These are phyloP conservation scores for Lottia scabra DNA, from an alignment of 2,888 invertebrate species.

Conservation along the genomic window DNA sequence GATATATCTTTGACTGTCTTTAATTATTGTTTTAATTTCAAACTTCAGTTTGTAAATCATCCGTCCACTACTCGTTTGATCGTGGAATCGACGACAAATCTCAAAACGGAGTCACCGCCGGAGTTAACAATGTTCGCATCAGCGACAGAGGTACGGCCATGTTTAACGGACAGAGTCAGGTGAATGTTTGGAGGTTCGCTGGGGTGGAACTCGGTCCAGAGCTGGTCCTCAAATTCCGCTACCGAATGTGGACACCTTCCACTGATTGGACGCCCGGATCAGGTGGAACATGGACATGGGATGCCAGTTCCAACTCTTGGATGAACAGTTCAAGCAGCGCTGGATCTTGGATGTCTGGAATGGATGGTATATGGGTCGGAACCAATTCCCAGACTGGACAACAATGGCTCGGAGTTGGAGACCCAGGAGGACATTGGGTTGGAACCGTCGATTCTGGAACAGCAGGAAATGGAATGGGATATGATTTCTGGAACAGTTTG, in stretches of 20 bases:
- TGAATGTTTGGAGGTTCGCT: constrained; percentile 47
- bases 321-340: background rate
- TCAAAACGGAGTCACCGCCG: constrained; percentile 34
- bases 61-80: constrained; percentile 47
- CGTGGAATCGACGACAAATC: constrained; percentile 46
- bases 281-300: background rate
- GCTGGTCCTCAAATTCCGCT: constrained; percentile 41
- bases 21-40: background rate
- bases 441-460: background rate
- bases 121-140: constrained; percentile 36
- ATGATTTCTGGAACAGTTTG: background rate
- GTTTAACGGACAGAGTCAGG: constrained; percentile 43
- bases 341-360: background rate
- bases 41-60: constrained; percentile 41
- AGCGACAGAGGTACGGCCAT: constrained; percentile 47
- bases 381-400: background rate
- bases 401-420: background rate
- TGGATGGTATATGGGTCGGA: background rate
- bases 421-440: background rate
- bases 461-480: background rate
- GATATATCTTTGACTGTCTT: too few species aligned
- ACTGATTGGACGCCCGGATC: background rate
- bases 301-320: background rate
- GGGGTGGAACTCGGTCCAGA: constrained; percentile 39
- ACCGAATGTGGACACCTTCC: constrained; percentile 26